Evolutionary conservation across 1,140 invertebrate species (phyloP).

Genomic region (Zaprionus camerounensis): DNA sequence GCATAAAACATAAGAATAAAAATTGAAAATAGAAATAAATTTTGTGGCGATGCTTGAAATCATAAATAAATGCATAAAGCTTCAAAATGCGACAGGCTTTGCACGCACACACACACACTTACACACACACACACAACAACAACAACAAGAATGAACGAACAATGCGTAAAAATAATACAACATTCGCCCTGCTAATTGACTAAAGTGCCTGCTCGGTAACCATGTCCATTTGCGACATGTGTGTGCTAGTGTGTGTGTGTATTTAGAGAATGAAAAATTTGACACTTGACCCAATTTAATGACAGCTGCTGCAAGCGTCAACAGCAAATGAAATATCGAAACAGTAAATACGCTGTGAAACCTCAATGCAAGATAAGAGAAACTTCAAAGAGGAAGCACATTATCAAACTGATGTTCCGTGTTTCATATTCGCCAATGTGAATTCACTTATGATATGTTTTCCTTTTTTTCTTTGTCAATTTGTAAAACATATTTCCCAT

Average conservation of each 20-base stretch:
- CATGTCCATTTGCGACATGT: slow-evolving; percentile 25
- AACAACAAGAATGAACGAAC: slow-evolving; percentile 27
- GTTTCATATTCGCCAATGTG: not conserved
- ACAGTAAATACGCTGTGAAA: slow-evolving; percentile 25
- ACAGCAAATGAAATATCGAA: slow-evolving; percentile 39
- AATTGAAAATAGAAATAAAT: slow-evolving; percentile 34
- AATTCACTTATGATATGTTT: not conserved
- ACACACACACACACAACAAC: not conserved
- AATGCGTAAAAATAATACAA: slow-evolving; percentile 51
- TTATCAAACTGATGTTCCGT: not conserved
- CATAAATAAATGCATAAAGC: slow-evolving; percentile 53
- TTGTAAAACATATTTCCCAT: not conserved
- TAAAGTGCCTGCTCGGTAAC: slow-evolving; percentile 61
- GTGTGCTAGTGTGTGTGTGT: slow-evolving; percentile 13
- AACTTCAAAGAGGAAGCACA: slow-evolving; percentile 7
- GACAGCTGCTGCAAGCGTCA: slow-evolving; percentile 43
- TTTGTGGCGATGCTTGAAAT: slow-evolving; percentile 47
- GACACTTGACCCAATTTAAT: slow-evolving; percentile 66
- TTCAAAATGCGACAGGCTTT: slow-evolving; percentile 37
- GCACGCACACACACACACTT: slow-evolving; percentile 6
- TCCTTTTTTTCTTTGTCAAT: not conserved
- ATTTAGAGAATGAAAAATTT: slow-evolving; percentile 50
- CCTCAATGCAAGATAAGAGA: not conserved
- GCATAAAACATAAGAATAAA: slow-evolving; percentile 25
- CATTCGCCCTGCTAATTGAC: slow-evolving; percentile 75